These are phyloP conservation scores for Gavialis gangeticus DNA, from an alignment of 2,113 vertebrate genomes.

Conservation along the genomic window DNA sequence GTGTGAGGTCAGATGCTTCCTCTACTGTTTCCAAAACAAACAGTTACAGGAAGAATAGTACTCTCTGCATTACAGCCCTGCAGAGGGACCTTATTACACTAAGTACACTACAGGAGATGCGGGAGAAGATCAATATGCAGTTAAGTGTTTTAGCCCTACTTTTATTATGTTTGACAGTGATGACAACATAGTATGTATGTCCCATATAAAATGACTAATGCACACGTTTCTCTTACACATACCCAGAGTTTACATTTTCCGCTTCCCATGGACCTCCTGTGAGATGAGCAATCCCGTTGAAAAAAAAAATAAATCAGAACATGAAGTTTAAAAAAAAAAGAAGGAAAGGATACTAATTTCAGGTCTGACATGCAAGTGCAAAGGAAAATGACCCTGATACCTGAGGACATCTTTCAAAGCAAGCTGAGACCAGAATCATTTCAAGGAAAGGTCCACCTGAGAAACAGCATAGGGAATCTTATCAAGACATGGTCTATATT, in stretches of 20 bases:
- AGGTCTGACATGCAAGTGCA: slow-evolving; percentile 35
- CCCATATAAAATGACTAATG: slow-evolving; percentile 64
- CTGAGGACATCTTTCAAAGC: slow-evolving; percentile 38
- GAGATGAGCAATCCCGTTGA: slow-evolving; percentile 42
- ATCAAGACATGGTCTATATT: slow-evolving; percentile 12
- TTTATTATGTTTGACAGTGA: slow-evolving; percentile 68
- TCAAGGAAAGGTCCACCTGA: slow-evolving; percentile 17
- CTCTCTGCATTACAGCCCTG: neutral
- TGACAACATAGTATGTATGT: slow-evolving; percentile 57
- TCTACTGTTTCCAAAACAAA: slow-evolving; percentile 70
- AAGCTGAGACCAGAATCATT: slow-evolving; percentile 17
- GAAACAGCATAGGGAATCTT: slow-evolving; percentile 38
- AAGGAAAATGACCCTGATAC: neutral
- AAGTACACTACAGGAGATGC: slow-evolving; percentile 24
- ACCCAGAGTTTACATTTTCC: slow-evolving; percentile 36
- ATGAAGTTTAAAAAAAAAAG: neutral
- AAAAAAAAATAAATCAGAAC: slow-evolving; percentile 32
- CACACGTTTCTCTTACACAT: slow-evolving; percentile 25
- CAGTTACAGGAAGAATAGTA: slow-evolving; percentile 59
- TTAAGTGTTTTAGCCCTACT: slow-evolving; percentile 70
- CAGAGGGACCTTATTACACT: slow-evolving; percentile 10
- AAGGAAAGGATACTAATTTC: neutral
- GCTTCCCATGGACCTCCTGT: slow-evolving; percentile 19
- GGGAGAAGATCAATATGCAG: slow-evolving; percentile 67
- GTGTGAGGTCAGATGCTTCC: slow-evolving; percentile 67